Evolutionary conservation across 2,888 invertebrate genomes (phyloP).

Genomic region (Meganola albula): DNA sequence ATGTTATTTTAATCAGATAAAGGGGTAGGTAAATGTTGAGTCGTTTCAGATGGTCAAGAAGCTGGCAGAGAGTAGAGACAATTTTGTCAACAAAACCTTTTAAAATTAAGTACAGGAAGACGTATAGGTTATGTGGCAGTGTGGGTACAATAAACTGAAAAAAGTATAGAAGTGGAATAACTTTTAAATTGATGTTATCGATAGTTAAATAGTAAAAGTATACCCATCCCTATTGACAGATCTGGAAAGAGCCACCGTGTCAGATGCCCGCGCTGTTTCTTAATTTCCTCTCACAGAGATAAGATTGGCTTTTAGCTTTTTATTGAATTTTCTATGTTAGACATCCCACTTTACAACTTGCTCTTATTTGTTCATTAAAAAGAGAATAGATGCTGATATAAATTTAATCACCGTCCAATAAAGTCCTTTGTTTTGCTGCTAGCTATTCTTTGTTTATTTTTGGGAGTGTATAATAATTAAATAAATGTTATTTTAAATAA

Average conservation of each 20-base stretch:
- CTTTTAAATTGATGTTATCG: slow-evolving; percentile 16
- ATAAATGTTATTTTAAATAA: neutral
- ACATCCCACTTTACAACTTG: slow-evolving; percentile 62
- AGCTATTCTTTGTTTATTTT: slow-evolving; percentile 11
- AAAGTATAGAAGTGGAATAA: too few species aligned
- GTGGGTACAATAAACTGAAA: too few species aligned
- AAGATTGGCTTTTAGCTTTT: slow-evolving; percentile 78
- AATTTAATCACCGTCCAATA: slow-evolving; percentile 28
- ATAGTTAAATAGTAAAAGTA: neutral
- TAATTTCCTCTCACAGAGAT: slow-evolving; percentile 75
- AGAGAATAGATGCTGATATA: slow-evolving; percentile 19
- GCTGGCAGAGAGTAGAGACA: too few species aligned
- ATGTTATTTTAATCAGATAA: too few species aligned
- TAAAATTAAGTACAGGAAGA: too few species aligned
- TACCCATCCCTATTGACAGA: slow-evolving; percentile 53
- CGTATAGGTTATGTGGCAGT: too few species aligned
- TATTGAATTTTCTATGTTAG: slow-evolving; percentile 75
- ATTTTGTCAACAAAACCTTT: too few species aligned
- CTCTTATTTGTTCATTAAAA: slow-evolving; percentile 31
- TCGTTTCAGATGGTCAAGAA: too few species aligned
- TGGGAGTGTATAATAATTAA: too few species aligned
- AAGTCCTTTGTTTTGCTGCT: slow-evolving; percentile 19
- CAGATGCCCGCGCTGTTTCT: slow-evolving; percentile 77
- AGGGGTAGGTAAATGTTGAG: too few species aligned
- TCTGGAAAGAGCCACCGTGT: slow-evolving; percentile 71